Conservation (phyloP, 1,140 invertebrate genomes). For the Dufourea novaeangliae region DNA sequence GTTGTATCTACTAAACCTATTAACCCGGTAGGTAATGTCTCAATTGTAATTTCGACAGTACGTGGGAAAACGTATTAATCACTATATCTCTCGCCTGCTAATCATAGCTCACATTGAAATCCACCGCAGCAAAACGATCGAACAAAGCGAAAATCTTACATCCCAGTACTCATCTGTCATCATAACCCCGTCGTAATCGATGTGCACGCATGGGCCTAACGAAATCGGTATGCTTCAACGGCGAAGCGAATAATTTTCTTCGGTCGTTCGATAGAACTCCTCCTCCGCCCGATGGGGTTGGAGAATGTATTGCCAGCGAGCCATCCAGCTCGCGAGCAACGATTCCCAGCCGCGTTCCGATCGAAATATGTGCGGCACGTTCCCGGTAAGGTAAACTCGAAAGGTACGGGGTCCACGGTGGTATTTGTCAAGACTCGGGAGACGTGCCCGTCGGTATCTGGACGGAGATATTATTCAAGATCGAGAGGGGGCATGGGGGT, state of each 20-base stretch:
- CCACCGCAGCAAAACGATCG: no score
- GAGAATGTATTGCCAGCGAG: conserved; percentile 38
- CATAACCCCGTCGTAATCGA: no score
- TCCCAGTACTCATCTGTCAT: no score
- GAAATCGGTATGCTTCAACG: conserved; percentile 42
- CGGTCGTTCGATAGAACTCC: background rate
- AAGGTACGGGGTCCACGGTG: conserved; percentile 52
- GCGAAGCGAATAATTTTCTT: conserved; percentile 40
- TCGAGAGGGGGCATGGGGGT: no score
- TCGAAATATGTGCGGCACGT: conserved; percentile 61
- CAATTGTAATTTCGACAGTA: no score
- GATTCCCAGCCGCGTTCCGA: conserved; percentile 46
- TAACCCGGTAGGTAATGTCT: no score
- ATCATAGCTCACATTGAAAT: no score
- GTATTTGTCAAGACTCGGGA: conserved; percentile 65
- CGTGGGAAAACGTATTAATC: no score
- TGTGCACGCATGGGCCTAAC: conserved; percentile 14
- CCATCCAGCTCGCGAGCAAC: conserved; percentile 9
- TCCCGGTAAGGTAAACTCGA: conserved; percentile 63
- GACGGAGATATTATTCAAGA: conserved; percentile 66
- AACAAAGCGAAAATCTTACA: no score
- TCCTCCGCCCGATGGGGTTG: background rate
- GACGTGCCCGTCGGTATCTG: conserved; percentile 60
- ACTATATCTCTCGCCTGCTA: no score
- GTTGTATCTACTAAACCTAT: no score